These are phyloP conservation scores for Cromileptes altivelis DNA, from an alignment of 2,113 vertebrate genomes.

Conservation along the genomic window DNA sequence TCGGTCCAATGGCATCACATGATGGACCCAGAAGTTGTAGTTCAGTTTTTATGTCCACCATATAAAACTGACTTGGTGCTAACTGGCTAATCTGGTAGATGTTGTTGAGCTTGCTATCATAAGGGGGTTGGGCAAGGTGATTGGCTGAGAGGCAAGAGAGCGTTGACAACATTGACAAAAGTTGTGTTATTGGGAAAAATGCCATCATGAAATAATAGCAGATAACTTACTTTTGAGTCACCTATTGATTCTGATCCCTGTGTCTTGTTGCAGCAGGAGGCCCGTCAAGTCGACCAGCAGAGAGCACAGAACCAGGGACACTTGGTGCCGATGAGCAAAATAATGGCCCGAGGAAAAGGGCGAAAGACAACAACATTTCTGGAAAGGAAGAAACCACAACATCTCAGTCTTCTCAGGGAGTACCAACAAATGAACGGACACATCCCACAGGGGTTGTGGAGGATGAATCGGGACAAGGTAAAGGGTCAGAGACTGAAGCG, in stretches of 20 bases:
- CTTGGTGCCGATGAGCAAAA: slow-evolving; percentile 86
- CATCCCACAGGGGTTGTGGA: slow-evolving; percentile 59
- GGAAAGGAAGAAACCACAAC: slow-evolving; percentile 63
- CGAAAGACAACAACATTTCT: slow-evolving; percentile 82
- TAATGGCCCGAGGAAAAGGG: slow-evolving; percentile 87
- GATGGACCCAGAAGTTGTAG: no score
- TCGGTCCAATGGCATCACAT: no score
- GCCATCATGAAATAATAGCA: no score
- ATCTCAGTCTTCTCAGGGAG: slow-evolving; percentile 68
- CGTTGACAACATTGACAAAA: no score
- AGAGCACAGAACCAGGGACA: slow-evolving; percentile 76
- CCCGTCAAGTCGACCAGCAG: slow-evolving; percentile 75
- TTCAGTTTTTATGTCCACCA: no score
- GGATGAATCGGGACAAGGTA: slow-evolving; percentile 39
- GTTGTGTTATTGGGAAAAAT: no score
- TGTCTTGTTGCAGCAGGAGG: slow-evolving; percentile 77
- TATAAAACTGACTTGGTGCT: no score
- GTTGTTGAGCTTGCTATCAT: no score
- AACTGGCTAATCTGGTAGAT: no score
- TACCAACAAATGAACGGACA: slow-evolving; percentile 68
- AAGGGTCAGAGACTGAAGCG: slow-evolving; percentile 35
- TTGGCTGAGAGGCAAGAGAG: no score
- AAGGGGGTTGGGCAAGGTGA: no score
- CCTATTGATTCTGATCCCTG: background rate
- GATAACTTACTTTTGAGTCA: background rate